Conservation (phyloP, 2,888 invertebrate species). For the Oxytorus armatus region DNA sequence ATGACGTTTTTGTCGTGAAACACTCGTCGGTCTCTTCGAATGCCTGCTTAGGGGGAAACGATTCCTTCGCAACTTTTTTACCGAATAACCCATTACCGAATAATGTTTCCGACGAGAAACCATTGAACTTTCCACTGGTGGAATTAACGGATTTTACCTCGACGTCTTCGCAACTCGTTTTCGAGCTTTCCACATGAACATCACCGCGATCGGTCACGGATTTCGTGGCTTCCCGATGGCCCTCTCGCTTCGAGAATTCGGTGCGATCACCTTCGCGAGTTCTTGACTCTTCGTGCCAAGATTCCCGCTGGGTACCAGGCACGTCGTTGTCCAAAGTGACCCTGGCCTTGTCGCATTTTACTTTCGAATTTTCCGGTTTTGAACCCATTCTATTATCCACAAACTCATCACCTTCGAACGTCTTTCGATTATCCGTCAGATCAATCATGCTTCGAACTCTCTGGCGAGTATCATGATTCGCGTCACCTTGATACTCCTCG, state of each 20-base stretch:
- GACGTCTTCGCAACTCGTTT: constrained; percentile 67
- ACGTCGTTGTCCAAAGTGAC: constrained; percentile 6
- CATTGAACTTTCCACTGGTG: constrained; percentile 28
- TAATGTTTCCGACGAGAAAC: background rate
- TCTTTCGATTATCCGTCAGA: constrained; percentile 9
- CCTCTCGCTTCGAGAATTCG: constrained; percentile 71
- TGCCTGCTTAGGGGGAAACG: background rate
- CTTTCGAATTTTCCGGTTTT: constrained; percentile 15
- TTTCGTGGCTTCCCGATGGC: constrained; percentile 69
- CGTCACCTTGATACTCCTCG: constrained; percentile 71
- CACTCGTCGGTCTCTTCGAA: background rate
- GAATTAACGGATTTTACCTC: constrained; percentile 65
- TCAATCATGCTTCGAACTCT: constrained; percentile 41
- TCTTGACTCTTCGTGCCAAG: constrained; percentile 74
- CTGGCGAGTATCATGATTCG: constrained; percentile 30
- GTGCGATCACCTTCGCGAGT: constrained; percentile 68
- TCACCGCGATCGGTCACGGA: constrained; percentile 67
- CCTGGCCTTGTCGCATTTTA: constrained; percentile 1
- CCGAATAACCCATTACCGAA: constrained; percentile 48
- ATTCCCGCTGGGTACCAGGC: constrained; percentile 66
- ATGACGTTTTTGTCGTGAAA: constrained; percentile 21
- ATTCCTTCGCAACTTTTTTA: constrained; percentile 13
- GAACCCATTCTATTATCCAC: background rate
- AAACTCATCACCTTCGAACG: background rate
- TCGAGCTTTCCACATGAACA: constrained; percentile 70